phyloP scores from a whole-genome alignment of 2,113 vertebrate genomes.

The Verasper variegatus region DNA sequence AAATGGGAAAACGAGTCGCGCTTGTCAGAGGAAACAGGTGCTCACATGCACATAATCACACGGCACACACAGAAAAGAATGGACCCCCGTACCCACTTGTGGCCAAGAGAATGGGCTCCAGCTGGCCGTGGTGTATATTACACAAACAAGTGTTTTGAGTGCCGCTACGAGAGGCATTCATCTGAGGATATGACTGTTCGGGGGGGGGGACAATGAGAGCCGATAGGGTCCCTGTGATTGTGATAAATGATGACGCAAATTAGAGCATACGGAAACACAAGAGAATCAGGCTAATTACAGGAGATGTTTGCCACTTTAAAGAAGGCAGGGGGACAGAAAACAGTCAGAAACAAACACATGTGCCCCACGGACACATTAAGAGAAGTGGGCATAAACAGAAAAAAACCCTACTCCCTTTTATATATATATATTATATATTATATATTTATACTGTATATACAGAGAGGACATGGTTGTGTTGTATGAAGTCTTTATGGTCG shows the following conservation, averaged over 20 bases:
- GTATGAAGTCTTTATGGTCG: no score
- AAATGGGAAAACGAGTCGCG: conserved; percentile 57
- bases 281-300: conserved; percentile 59
- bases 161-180: conserved; percentile 47
- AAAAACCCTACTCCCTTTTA: no score
- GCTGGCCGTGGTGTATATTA: conserved; percentile 63
- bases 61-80: conserved; percentile 49
- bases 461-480: no score
- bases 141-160: conserved; percentile 69
- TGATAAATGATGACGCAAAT: conserved; percentile 69
- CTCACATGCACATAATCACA: conserved; percentile 61
- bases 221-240: conserved; percentile 57
- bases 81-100: conserved; percentile 47
- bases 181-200: conserved; percentile 73
- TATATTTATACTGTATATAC: no score
- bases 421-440: no score
- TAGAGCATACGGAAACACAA: conserved; percentile 51
- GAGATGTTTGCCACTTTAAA: conserved; percentile 22
- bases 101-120: conserved; percentile 63
- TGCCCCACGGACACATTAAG: neutral
- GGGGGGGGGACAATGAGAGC: conserved; percentile 62
- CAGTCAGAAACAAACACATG: neutral
- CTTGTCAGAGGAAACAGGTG: conserved; percentile 81
- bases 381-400: no score
- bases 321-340: conserved; percentile 8